phyloP scores from a whole-genome alignment of 2,113 vertebrate species.

The Tauraco erythrolophus region DNA sequence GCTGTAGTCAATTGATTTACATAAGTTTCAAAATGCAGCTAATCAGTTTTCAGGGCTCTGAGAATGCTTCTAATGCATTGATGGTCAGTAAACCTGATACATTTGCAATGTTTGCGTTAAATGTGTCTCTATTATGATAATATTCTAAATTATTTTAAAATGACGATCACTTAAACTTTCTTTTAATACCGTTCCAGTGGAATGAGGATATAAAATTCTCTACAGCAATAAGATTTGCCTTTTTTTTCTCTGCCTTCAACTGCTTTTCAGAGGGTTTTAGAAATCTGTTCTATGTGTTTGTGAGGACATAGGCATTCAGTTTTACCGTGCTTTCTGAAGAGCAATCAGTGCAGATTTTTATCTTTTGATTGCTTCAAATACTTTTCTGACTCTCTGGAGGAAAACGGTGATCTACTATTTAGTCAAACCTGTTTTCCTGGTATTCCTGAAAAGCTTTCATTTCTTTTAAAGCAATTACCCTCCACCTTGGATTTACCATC shows the following conservation, averaged over 20 bases:
- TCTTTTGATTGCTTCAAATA: constrained; percentile 52
- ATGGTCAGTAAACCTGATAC: background rate
- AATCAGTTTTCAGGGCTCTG: background rate
- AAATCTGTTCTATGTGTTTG: background rate
- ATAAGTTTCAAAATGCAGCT: background rate
- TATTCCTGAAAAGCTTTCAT: background rate
- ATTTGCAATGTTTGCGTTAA: background rate
- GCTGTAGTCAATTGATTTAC: background rate
- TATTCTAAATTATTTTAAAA: background rate
- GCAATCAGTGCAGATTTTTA: constrained; percentile 44
- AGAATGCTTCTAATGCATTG: background rate
- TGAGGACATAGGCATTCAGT: background rate
- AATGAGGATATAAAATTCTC: background rate
- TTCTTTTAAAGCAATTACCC: background rate
- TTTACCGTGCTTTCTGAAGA: background rate
- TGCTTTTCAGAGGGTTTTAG: background rate
- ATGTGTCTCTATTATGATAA: background rate
- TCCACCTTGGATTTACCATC: background rate
- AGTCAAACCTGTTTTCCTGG: background rate
- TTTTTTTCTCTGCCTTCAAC: background rate
- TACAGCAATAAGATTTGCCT: background rate
- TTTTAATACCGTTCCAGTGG: background rate
- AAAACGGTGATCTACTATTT: background rate
- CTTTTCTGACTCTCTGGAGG: background rate
- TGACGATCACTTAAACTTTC: background rate